Evolutionary conservation across 1,140 invertebrate species (phyloP), one percentile per base, ranked within the genome.

Genomic region (Zaprionus capensis): DNA sequence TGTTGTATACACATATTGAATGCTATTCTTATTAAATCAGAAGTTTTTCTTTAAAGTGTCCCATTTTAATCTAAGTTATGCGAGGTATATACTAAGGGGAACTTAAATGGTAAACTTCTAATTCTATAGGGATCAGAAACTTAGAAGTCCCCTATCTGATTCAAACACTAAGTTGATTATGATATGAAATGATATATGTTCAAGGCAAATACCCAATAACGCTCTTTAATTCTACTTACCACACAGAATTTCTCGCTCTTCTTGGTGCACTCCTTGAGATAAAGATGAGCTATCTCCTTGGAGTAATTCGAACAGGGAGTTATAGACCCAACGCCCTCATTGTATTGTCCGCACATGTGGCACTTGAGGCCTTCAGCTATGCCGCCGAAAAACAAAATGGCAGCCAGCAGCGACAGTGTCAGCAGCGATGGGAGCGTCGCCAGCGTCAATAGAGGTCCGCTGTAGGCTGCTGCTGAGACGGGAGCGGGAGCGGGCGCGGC

Each of bases 291-390:
- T 44, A 91, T 84, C n/a, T 94, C 92, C 4, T 94, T 94, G 72
- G 95, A 96, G 80, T 95, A 95, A 92, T 96, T 96, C 81, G 96
- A 94, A 93, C 96, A 96, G 4, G 96, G 96, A 41, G 96, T 97
- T 68, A 97, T 96, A 62, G 96, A 96, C 44, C 96, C 96, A 6
- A 96, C 96, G 11, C 96, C 96, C 74, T 97, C 96, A 83, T 96
- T 97, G 93, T 96, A 97, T 92, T 96, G 94, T 36, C 96, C 96
- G 78, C 96, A 96, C 91, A 95, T 94, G 93, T 95, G 96, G 93
- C 96, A 97, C 84, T 94, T 95, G 78, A 97, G 93, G 73, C 94
- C 93, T 81, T 93, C 80, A 66, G 84, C 91, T 17, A 77, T 67
- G 79, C 76, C 57, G 73, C 81, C 58, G 71, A 78, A 88, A 58